Conservation (phyloP, 2,797 vertebrate genomes). For the Eidolon dupreanum region DNA sequence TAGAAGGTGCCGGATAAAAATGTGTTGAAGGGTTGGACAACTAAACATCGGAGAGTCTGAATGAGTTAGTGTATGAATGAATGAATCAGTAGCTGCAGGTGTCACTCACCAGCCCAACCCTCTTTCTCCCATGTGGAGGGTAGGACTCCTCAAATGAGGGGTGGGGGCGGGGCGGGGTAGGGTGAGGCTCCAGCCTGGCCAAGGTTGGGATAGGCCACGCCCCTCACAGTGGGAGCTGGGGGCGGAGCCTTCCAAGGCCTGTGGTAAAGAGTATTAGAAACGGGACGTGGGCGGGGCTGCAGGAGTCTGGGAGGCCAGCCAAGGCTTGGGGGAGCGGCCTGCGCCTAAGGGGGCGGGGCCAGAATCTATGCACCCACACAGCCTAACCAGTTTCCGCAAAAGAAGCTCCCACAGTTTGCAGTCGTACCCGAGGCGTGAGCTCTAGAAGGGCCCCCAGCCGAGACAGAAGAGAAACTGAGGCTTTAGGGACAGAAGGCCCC, state of each 20-base stretch:
- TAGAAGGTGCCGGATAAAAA: neutral
- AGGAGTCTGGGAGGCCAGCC: neutral
- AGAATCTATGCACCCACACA: neutral
- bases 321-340: rapidly evolving
- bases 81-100: neutral
- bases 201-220: neutral
- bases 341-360: neutral
- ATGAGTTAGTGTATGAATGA: neutral
- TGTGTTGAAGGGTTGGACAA: neutral
- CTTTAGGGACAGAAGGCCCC: neutral
- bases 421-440: neutral
- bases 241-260: neutral
- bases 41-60: neutral
- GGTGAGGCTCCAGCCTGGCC: neutral
- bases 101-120: neutral
- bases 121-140: neutral
- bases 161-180: neutral
- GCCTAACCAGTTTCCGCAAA: neutral
- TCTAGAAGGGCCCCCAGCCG: neutral
- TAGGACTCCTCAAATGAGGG: too few relatives aligned
- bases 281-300: too few relatives aligned
- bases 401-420: neutral
- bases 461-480: neutral
- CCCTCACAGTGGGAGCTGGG: neutral
- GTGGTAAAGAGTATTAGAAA: neutral